Evolutionary conservation across 1,140 invertebrate genomes (phyloP).

Genomic region (Aphidius ervi): DNA sequence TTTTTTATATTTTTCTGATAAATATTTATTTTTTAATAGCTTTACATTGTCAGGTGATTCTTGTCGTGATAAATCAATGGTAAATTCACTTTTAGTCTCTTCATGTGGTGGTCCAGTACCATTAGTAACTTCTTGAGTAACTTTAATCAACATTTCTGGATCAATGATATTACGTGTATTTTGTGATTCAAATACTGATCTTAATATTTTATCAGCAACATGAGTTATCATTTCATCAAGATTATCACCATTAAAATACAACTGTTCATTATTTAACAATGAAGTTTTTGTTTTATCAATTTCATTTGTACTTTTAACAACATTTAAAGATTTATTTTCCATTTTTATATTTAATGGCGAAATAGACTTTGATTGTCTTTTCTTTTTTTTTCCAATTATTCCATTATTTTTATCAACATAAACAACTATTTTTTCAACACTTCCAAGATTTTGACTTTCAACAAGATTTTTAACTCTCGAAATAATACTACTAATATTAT

Average conservation of each 20-base stretch:
- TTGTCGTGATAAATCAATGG: constrained; percentile 14
- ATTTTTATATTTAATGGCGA: neutral
- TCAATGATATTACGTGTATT: constrained; percentile 8
- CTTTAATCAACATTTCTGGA: constrained; percentile 18
- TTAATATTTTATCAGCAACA: constrained; percentile 23
- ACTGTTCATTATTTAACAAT: constrained; percentile 4
- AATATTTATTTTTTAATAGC: neutral
- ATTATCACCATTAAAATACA: constrained; percentile 19
- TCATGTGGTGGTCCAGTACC: constrained; percentile 16
- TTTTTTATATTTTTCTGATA: too few relatives aligned
- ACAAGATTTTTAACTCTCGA: constrained; percentile 20
- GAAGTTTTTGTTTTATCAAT: neutral
- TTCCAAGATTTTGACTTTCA: constrained; percentile 23
- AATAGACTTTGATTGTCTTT: constrained; percentile 7
- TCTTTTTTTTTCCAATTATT: constrained; percentile 6
- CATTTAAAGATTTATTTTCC: neutral
- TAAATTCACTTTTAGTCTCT: constrained; percentile 20
- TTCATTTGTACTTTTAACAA: constrained; percentile 2
- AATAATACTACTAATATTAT: constrained; percentile 20
- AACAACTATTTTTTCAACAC: constrained; percentile 27
- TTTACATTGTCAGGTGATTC: neutral
- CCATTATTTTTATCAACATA: constrained; percentile 24
- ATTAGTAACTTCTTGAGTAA: constrained; percentile 15
- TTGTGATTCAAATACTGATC: constrained; percentile 4
- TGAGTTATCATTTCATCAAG: constrained; percentile 21